phyloP scores from a whole-genome alignment of 2,113 vertebrate species.

The Plectropomus leopardus region DNA sequence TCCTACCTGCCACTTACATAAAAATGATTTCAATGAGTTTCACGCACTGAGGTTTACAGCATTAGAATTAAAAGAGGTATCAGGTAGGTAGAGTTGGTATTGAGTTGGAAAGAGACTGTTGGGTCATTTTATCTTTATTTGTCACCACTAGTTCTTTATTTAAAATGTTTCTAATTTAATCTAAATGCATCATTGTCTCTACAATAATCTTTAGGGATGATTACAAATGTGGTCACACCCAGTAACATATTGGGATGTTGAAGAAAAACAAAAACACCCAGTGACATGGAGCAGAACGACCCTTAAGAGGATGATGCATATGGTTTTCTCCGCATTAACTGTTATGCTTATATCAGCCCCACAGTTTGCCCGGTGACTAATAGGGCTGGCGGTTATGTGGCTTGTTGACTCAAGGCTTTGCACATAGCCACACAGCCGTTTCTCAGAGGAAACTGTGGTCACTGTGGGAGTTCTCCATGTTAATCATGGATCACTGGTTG shows the following conservation, averaged over 20 bases:
- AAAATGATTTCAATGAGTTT: neutral
- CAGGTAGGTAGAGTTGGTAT: neutral
- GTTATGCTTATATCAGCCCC: slow-evolving; percentile 44
- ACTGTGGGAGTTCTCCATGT: slow-evolving; percentile 79
- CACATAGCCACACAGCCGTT: slow-evolving; percentile 72
- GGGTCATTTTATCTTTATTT: neutral
- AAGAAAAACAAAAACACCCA: slow-evolving; percentile 61
- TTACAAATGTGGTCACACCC: slow-evolving; percentile 46
- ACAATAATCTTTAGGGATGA: slow-evolving; percentile 26
- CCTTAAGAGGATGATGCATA: slow-evolving; percentile 27
- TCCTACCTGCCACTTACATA: no score
- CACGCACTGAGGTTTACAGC: neutral
- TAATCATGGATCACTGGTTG: slow-evolving; percentile 78
- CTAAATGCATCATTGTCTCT: neutral
- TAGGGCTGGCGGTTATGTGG: slow-evolving; percentile 67
- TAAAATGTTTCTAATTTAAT: slow-evolving; percentile 1
- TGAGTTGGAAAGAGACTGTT: neutral
- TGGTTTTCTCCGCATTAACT: slow-evolving; percentile 47
- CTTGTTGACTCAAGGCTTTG: slow-evolving; percentile 80
- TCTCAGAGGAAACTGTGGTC: slow-evolving; percentile 84
- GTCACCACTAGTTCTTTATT: slow-evolving; percentile 6
- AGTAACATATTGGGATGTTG: slow-evolving; percentile 33
- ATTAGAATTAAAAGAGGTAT: neutral
- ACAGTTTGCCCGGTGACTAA: slow-evolving; percentile 76
- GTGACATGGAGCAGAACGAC: slow-evolving; percentile 26